Percentiles rank a stretch among this genome's conserved stretches.
These are phyloP conservation scores for Drosophila sordidula DNA, from an alignment of 2,888 invertebrate genomes.

Conservation along the genomic window DNA sequence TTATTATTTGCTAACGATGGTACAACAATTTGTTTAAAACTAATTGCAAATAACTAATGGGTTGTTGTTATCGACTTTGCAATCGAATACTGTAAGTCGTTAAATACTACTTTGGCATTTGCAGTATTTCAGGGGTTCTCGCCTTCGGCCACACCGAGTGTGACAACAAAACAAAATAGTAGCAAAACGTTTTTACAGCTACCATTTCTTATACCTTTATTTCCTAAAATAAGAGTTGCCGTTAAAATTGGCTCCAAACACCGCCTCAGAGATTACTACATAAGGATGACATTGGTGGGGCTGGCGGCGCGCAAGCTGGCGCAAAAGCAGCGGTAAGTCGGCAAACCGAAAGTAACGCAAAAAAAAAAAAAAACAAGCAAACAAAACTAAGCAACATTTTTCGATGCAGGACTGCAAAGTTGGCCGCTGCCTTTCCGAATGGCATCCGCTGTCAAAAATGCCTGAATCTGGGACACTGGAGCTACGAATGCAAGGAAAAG, in stretches of 20 bases:
- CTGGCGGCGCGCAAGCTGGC: slow-evolving; percentile 83
- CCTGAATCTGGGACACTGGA: slow-evolving; percentile 96
- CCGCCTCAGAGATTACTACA: slow-evolving; percentile 56
- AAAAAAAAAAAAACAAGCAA: background rate
- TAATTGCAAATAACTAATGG: slow-evolving; percentile 19
- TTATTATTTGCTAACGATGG: slow-evolving; percentile 2
- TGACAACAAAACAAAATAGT: slow-evolving; percentile 42
- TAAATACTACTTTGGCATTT: background rate
- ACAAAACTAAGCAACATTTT: background rate
- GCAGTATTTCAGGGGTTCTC: background rate
- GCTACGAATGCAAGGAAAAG: slow-evolving; percentile 94
- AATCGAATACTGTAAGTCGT: slow-evolving; percentile 5
- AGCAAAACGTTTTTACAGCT: slow-evolving; percentile 27
- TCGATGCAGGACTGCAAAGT: slow-evolving; percentile 86
- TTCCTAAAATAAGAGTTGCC: background rate
- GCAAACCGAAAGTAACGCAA: background rate
- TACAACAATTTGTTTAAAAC: slow-evolving; percentile 14
- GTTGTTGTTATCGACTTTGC: slow-evolving; percentile 7
- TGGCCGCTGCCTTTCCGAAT: slow-evolving; percentile 89
- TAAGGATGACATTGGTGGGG: slow-evolving; percentile 83
- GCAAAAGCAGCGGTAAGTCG: slow-evolving; percentile 80
- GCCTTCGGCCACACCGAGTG: slow-evolving; percentile 17
- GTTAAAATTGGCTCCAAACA: slow-evolving; percentile 70
- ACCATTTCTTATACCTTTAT: slow-evolving; percentile 19
- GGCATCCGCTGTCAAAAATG: slow-evolving; percentile 96